Conservation (phyloP, 2,797 vertebrate species). For the Catharus ustulatus region DNA sequence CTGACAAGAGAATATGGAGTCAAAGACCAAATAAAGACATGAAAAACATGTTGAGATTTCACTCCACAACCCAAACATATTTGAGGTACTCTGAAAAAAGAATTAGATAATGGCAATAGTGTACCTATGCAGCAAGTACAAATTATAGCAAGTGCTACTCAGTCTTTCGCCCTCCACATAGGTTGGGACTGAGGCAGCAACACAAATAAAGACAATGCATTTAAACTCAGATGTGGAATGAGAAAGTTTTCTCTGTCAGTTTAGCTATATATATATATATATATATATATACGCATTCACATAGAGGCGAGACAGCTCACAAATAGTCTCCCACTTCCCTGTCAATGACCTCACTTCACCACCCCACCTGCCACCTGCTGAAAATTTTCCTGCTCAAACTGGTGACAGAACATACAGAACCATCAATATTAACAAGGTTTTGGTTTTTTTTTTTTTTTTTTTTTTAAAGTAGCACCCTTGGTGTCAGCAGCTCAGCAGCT, state of each 20-base stretch:
- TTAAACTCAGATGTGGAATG: not conserved
- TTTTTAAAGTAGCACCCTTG: not conserved
- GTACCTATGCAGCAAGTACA: not conserved
- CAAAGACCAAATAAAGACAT: not conserved
- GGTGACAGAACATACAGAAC: not conserved
- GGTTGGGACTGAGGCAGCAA: not conserved
- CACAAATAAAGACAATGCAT: not conserved
- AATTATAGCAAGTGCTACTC: not conserved
- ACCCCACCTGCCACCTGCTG: not conserved
- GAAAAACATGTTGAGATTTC: not conserved
- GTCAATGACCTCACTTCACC: rapidly evolving
- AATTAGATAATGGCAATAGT: not conserved
- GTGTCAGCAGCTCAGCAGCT: not conserved
- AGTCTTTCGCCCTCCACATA: not conserved
- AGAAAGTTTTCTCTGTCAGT: not conserved
- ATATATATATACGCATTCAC: no score
- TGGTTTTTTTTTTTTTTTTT: not conserved
- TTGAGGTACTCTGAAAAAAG: not conserved
- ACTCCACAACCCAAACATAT: not conserved
- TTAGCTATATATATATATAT: no score
- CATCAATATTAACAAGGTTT: not conserved
- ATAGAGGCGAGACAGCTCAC: not conserved
- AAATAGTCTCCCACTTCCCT: not conserved
- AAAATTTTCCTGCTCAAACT: not conserved
- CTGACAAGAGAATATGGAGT: not conserved